Evolutionary conservation across 2,888 invertebrate species (phyloP), one percentile per base, ranked within the genome.

Genomic region (Lamellibrachia columna): DNA sequence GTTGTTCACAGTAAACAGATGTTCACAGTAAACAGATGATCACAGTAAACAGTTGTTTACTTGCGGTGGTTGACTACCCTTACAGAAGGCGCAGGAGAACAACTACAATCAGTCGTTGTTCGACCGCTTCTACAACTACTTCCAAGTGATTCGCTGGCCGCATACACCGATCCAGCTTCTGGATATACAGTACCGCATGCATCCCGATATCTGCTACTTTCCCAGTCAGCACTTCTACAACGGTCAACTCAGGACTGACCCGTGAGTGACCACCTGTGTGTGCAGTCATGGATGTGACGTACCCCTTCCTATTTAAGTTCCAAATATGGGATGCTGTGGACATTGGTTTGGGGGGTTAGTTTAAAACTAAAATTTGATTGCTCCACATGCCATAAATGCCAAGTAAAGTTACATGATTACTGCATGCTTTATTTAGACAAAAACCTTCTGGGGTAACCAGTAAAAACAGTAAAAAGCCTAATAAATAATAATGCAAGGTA

Each of bases 101-200:
- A 98, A 98, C 0, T 97, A 98, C 91, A 97, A 97, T 91, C 97
- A 97, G 94, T 98, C 98, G 7, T 96, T 98, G 93, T 98, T 98
- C 96, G 97, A 98, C 11, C 97, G 98, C 11, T 97, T 98, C 22
- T 97, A 98, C 94, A 97, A 97, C 2, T 97, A 97, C 94, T 97
- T 98, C 92, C 90, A 90, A n/a, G 40, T 53, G 22, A 53, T 8
- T 15, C 90, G 75, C 58, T 93, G 94, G 53, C 92, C 94, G 60
- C 52, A 92, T 3, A 93, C 90, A 93, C 95, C 95, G 0, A 94
- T 96, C 6, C 93, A 95, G 92, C 93, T 96, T 93, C 94, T 96
- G 60, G 94, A 95, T 91, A 95, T 95, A 22, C 99, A 99, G 96
- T 98, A 98, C 96, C 97, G 99, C 94, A 99, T 99, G 99, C 98